Percentiles rank a stretch among this genome's conserved stretches.
These are phyloP conservation scores for Hecatera dysodea DNA, from an alignment of 2,888 invertebrate species.

Conservation along the genomic window DNA sequence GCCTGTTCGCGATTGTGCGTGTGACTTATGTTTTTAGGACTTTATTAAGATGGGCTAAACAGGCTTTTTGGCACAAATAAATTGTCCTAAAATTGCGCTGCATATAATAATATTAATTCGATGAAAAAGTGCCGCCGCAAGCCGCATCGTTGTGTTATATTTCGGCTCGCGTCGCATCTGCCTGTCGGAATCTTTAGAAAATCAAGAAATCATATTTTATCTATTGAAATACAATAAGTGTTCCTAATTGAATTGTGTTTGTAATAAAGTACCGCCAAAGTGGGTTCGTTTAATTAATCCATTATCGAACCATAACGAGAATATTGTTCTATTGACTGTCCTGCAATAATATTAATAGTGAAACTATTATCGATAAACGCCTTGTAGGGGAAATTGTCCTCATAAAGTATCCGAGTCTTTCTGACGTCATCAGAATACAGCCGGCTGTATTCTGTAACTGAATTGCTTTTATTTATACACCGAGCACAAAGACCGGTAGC, in stretches of 20 bases:
- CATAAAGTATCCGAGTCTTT: constrained; percentile 14
- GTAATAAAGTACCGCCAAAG: constrained; percentile 15
- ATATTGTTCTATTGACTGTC: constrained; percentile 29
- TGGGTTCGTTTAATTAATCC: constrained; percentile 20
- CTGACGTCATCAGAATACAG: constrained; percentile 24
- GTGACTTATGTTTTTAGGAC: constrained; percentile 21
- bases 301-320: constrained; percentile 14
- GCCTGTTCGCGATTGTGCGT: constrained; percentile 22
- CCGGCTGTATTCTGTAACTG: no score
- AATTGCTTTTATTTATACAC: background rate
- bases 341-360: constrained; percentile 41
- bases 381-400: constrained; percentile 41
- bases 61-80: no score
- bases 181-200: background rate
- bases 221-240: background rate
- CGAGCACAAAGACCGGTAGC: background rate
- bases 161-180: background rate
- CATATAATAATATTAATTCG: no score
- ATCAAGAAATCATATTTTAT: background rate
- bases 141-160: background rate
- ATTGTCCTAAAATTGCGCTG: no score
- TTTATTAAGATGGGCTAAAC: background rate
- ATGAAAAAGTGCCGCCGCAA: background rate
- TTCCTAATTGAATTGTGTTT: constrained; percentile 4
- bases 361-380: constrained; percentile 37